Evolutionary conservation across 2,888 invertebrate species (phyloP).

Genomic region (Pseudanteris insignis): DNA sequence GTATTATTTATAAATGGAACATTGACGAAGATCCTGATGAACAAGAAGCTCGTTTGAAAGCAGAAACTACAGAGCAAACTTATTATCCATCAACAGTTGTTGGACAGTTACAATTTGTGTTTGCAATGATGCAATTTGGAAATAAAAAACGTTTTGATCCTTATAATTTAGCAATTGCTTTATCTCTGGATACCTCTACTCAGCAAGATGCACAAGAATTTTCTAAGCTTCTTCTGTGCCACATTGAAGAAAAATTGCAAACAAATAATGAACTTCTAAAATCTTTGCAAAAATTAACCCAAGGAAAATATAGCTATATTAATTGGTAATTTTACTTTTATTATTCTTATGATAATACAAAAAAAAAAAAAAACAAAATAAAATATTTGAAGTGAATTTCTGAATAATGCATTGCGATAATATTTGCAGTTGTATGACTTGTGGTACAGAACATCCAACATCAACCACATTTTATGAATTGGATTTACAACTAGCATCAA

Average conservation of each 20-base stretch:
- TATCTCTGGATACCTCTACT: slow-evolving; percentile 70
- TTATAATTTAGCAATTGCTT: slow-evolving; percentile 69
- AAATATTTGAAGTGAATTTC: no score
- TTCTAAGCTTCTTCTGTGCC: slow-evolving; percentile 71
- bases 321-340: slow-evolving; percentile 33
- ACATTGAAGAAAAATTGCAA: slow-evolving; percentile 69
- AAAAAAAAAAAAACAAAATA: background rate
- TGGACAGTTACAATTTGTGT: slow-evolving; percentile 71
- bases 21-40: slow-evolving; percentile 66
- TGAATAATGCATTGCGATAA: no score
- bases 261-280: slow-evolving; percentile 56
- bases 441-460: slow-evolving; percentile 68
- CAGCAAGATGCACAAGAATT: slow-evolving; percentile 77
- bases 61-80: slow-evolving; percentile 44
- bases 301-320: slow-evolving; percentile 63
- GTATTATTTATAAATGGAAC: slow-evolving; percentile 71
- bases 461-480: slow-evolving; percentile 72
- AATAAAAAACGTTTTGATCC: slow-evolving; percentile 70
- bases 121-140: slow-evolving; percentile 71
- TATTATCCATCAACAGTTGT: slow-evolving; percentile 67
- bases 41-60: slow-evolving; percentile 48
- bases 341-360: background rate
- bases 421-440: slow-evolving; percentile 67
- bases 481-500: slow-evolving; percentile 70
- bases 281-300: slow-evolving; percentile 58